Percentiles rank a stretch among this genome's conserved stretches.
Conservation (phyloP, 1,140 invertebrate species). For the Conus ventricosus region DNA sequence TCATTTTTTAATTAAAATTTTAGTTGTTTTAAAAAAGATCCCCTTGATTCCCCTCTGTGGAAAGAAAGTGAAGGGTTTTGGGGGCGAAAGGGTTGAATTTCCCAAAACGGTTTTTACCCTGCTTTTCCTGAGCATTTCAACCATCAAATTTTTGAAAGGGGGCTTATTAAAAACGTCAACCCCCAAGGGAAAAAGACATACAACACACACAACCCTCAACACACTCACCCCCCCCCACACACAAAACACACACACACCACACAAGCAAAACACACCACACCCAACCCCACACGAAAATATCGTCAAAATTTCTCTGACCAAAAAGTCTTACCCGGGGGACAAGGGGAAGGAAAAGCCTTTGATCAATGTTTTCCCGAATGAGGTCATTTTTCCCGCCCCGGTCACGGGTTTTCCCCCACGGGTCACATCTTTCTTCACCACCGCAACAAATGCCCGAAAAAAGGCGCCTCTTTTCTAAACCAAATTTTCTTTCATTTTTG, state of each 20-base stretch:
- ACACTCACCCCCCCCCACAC: not conserved
- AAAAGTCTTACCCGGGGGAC: slow-evolving; percentile 57
- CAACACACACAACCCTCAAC: not conserved
- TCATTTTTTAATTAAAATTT: too few species aligned
- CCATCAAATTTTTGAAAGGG: too few species aligned
- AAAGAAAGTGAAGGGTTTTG: too few species aligned
- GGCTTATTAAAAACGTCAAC: too few species aligned
- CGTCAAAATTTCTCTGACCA: not conserved
- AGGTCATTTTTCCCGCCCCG: slow-evolving; percentile 63
- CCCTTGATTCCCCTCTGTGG: too few species aligned
- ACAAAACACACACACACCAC: not conserved
- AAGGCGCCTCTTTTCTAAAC: not conserved
- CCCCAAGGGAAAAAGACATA: too few species aligned
- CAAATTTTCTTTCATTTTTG: too few species aligned
- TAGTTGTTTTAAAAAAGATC: too few species aligned
- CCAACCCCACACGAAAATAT: not conserved
- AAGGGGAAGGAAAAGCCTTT: slow-evolving; percentile 69
- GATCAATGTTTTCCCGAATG: slow-evolving; percentile 61
- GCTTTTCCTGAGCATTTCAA: too few species aligned
- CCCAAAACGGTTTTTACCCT: too few species aligned
- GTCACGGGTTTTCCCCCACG: slow-evolving; percentile 65
- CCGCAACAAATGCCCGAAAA: slow-evolving; percentile 64
- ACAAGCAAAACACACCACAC: not conserved
- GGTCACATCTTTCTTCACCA: slow-evolving; percentile 61
- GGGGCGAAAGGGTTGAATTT: too few species aligned